These are phyloP conservation scores for Sialis lutaria DNA, from an alignment of 2,888 invertebrate species.

Conservation along the genomic window DNA sequence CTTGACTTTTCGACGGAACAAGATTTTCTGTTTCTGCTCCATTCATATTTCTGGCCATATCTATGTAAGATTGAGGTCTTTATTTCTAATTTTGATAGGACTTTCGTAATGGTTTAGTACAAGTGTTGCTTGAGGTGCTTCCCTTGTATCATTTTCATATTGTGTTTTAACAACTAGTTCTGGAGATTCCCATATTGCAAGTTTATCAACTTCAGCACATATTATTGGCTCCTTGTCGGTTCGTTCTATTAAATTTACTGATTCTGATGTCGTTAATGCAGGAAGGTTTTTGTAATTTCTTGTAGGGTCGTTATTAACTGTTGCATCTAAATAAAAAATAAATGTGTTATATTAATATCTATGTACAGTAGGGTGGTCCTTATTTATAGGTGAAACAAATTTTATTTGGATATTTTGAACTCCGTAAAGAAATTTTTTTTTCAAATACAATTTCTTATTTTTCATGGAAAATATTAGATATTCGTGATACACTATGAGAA, in stretches of 20 bases:
- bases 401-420: no score
- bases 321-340: neutral
- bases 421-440: no score
- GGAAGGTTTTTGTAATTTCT: constrained; percentile 2
- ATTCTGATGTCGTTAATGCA: neutral
- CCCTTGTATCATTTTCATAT: constrained; percentile 10
- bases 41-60: no score
- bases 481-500: no score
- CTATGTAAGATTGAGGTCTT: constrained; percentile 20
- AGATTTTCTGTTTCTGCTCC: neutral
- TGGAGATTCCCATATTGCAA: constrained; percentile 7
- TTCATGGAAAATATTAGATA: no score
- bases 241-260: constrained; percentile 6
- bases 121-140: constrained; percentile 7
- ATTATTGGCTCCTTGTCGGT: constrained; percentile 7
- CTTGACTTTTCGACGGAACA: neutral
- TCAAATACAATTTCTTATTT: no score
- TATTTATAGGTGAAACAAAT: no score
- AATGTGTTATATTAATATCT: constrained; percentile 3
- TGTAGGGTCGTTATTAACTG: no score
- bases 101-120: constrained; percentile 21
- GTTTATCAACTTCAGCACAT: constrained; percentile 7
- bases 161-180: constrained; percentile 8
- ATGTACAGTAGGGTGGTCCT: no score
- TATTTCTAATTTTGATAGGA: constrained; percentile 20